phyloP scores from a whole-genome alignment of 2,113 vertebrate genomes.

The Bettongia penicillata region DNA sequence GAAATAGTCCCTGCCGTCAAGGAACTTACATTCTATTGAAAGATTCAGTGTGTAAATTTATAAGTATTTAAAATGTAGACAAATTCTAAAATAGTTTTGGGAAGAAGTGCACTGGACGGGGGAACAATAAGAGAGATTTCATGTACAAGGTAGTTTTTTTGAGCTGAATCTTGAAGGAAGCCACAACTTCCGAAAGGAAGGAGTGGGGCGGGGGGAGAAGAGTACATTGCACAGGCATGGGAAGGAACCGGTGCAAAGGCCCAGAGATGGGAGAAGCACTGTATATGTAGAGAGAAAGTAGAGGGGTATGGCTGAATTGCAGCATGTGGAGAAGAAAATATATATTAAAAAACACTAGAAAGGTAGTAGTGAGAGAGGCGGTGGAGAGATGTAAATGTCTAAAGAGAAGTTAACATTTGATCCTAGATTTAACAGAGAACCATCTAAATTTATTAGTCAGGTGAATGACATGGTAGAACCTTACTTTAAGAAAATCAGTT shows the following conservation, averaged over 20 bases:
- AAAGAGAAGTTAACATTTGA: background rate
- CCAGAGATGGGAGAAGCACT: background rate
- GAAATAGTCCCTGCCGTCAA: too few relatives aligned
- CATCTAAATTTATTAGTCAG: background rate
- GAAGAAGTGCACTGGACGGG: too few relatives aligned
- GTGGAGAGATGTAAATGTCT: background rate
- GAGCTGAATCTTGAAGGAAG: background rate
- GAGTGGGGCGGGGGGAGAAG: background rate
- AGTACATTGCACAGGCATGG: background rate
- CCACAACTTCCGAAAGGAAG: background rate
- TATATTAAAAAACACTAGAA: background rate
- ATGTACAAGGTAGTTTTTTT: background rate
- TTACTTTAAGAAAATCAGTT: background rate
- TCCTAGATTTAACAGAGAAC: background rate
- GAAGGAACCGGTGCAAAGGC: background rate
- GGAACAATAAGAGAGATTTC: background rate
- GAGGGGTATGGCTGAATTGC: background rate
- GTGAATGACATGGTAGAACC: background rate
- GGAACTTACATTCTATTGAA: too few relatives aligned
- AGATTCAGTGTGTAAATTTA: too few relatives aligned
- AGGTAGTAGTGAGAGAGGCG: background rate
- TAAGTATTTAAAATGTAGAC: too few relatives aligned
- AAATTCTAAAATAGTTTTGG: too few relatives aligned
- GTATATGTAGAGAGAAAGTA: background rate
- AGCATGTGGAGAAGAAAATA: background rate